Base-by-base conservation (phyloP, 2,797 vertebrate species). In the Mormyrops boulengeri region DNA sequence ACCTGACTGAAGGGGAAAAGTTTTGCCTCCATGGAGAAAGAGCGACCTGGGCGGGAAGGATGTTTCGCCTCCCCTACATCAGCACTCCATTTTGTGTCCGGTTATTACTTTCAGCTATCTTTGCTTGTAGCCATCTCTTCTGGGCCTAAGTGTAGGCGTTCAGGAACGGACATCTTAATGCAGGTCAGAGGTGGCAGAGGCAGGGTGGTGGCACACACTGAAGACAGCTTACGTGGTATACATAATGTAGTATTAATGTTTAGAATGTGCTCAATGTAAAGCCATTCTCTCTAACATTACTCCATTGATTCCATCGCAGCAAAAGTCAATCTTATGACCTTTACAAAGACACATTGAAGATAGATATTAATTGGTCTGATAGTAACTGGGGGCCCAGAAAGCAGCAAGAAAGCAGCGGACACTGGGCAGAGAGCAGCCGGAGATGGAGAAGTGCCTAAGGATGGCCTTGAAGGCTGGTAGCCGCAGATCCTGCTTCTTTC, bases 361-460 rank as follows among this genome's bases (percentile, higher is more conserved):
- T 87, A 3, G 85, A 87, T 55, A 87, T 87, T 55, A 87, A 87
- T 87, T 87, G 17, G 85, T 14, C 52, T 55, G 30, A 55, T n/a
- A 55, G 34, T 47, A 50, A 38, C 22, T 5, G 66, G 49, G 8
- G 22, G 22, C 44, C 49, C 49, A 53, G 49, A 12, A 49, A 44
- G 77, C 47, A 12, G 49, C 22, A 22, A 7, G 22, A 22, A 47
- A 49, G 44, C 17, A 50, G n/a, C 4, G 8, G 77, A 22, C 49
- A 26, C 49, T 49, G 85, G 30, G 26, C 50, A 86, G 85, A 34
- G 85, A 9, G 26, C 22, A 52, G 9, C n/a, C 9, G 41, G 44
- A 22, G 82, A 85, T 50, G 2, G 9, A 30, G 85, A 30, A n/a
- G 38, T 9, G 14, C 38, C 38, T 80, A 44, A 80, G 38, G 73